Percentiles rank a stretch among this genome's conserved stretches.
phyloP scores from a whole-genome alignment of 2,888 invertebrate species.

The Drosophila longiperda region DNA sequence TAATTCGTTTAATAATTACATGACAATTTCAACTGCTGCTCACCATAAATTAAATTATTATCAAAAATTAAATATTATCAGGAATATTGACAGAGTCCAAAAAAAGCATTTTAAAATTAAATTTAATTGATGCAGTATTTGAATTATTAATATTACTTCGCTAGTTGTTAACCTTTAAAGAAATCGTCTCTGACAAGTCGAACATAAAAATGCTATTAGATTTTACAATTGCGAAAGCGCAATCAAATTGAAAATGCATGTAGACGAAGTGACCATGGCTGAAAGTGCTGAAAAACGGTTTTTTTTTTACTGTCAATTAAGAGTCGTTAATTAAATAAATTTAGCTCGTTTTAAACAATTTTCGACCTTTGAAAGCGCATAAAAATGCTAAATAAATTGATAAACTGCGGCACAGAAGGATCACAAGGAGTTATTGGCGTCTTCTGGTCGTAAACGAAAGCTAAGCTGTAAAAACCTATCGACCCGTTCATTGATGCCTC shows the following conservation, averaged over 20 bases:
- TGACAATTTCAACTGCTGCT: background rate
- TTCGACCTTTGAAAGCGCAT: slow-evolving; percentile 48
- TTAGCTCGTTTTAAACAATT: slow-evolving; percentile 62
- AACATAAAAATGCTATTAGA: slow-evolving; percentile 27
- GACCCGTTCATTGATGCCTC: slow-evolving; percentile 50
- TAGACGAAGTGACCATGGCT: slow-evolving; percentile 18
- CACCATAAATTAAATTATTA: background rate
- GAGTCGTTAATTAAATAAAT: slow-evolving; percentile 73
- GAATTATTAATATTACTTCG: background rate
- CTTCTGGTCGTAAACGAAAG: slow-evolving; percentile 58
- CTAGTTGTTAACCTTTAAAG: slow-evolving; percentile 5
- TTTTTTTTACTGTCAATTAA: slow-evolving; percentile 55
- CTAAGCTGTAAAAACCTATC: slow-evolving; percentile 61
- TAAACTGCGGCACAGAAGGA: slow-evolving; percentile 65
- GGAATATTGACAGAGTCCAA: background rate
- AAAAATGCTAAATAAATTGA: slow-evolving; percentile 77
- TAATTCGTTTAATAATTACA: background rate
- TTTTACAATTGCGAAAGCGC: slow-evolving; percentile 3
- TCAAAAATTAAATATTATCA: background rate
- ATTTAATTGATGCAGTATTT: slow-evolving; percentile 2
- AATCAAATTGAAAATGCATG: slow-evolving; percentile 49
- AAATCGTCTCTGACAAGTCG: slow-evolving; percentile 6
- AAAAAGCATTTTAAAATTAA: background rate
- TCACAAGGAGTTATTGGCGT: slow-evolving; percentile 47
- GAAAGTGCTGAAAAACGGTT: slow-evolving; percentile 2